Percentiles rank a stretch among this genome's conserved stretches.
Evolutionary conservation across 2,113 vertebrate species (phyloP).

Genomic region (Vanacampus margaritifer): DNA sequence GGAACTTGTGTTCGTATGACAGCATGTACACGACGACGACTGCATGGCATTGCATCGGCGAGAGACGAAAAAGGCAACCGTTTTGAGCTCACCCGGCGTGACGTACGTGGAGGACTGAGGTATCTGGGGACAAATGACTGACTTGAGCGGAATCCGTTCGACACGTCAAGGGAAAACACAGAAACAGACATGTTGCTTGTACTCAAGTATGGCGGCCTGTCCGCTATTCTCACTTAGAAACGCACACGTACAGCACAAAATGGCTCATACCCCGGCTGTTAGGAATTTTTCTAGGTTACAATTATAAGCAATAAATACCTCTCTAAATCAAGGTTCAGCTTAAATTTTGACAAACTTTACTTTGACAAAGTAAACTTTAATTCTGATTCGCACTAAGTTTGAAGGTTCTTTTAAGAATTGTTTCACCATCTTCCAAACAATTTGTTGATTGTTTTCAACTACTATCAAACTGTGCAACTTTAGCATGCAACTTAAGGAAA

Average conservation of each 20-base stretch:
- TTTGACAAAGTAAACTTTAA: no score
- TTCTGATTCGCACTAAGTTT: no score
- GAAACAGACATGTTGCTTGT: slow-evolving; percentile 65
- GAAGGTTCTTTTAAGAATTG: no score
- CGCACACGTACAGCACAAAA: background rate
- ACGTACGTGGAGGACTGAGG: slow-evolving; percentile 63
- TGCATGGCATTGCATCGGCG: slow-evolving; percentile 70
- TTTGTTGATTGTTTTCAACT: no score
- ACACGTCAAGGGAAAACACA: slow-evolving; percentile 33
- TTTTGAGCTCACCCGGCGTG: slow-evolving; percentile 65
- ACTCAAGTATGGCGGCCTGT: slow-evolving; percentile 59
- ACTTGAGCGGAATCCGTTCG: slow-evolving; percentile 40
- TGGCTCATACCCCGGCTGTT: background rate
- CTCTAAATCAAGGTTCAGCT: background rate
- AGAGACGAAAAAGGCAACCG: slow-evolving; percentile 63
- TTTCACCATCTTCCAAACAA: no score
- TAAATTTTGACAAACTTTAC: background rate
- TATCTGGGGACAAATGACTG: slow-evolving; percentile 62
- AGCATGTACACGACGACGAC: slow-evolving; percentile 36
- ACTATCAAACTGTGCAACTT: no score
- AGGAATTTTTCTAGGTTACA: background rate
- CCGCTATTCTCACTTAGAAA: slow-evolving; percentile 40
- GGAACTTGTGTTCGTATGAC: slow-evolving; percentile 62
- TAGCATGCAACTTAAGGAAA: no score
- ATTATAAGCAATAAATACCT: background rate